Conservation (phyloP, 2,113 vertebrate genomes). For the Triplophysa rosa region DNA sequence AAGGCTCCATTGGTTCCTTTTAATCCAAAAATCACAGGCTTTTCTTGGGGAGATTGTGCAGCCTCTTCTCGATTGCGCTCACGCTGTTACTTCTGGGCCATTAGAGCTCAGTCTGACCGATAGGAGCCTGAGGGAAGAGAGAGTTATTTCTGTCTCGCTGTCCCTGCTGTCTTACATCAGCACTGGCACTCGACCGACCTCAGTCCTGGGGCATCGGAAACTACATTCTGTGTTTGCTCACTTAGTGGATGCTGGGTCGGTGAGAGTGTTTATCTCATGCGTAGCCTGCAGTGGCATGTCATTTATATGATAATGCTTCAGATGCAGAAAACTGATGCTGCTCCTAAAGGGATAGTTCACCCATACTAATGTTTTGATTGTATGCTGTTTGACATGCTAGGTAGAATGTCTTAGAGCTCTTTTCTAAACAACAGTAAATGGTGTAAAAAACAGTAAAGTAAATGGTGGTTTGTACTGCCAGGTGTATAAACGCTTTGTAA, state of each 20-base stretch:
- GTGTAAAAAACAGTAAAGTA: no score
- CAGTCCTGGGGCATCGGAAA: conserved; percentile 11
- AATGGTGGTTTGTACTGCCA: no score
- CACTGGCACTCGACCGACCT: conserved; percentile 47
- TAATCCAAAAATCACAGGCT: conserved; percentile 55
- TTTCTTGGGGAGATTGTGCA: conserved; percentile 34
- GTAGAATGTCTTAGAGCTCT: no score
- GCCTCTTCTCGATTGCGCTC: conserved; percentile 48
- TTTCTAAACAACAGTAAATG: no score
- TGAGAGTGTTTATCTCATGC: neutral
- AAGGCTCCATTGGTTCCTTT: conserved; percentile 57
- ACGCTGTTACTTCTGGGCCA: conserved; percentile 57
- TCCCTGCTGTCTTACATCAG: conserved; percentile 44
- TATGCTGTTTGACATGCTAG: neutral
- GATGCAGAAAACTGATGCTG: neutral
- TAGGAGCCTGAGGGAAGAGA: conserved; percentile 48
- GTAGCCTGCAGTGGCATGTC: neutral
- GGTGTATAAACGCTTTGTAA: no score
- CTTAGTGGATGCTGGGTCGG: conserved; percentile 1
- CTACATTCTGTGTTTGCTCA: neutral
- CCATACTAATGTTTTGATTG: neutral
- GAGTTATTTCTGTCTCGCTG: conserved; percentile 55
- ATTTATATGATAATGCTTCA: neutral
- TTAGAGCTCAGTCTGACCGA: conserved; percentile 51
- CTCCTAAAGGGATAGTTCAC: neutral